Base-by-base conservation (phyloP, 1,140 invertebrate genomes). In the Mamestra configurata region DNA sequence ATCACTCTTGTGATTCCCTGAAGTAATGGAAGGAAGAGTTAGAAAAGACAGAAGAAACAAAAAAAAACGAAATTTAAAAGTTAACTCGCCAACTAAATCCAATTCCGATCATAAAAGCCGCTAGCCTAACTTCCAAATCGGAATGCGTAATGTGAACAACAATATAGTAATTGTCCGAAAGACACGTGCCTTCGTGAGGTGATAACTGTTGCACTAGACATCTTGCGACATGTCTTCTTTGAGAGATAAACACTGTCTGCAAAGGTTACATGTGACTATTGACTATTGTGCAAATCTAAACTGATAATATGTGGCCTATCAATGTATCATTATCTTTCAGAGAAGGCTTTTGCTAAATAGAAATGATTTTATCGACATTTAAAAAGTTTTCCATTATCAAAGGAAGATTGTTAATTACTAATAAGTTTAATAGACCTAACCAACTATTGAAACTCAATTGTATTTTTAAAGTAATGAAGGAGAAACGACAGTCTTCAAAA, bases 131-230 rank as follows among this genome's bases (percentile, higher is more conserved):
- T 6, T 4, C 37, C 64, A 68, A 64, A 64, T 22, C 5, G 27
- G 27, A 31, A 64, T 64, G 55, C 27, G 53, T 64, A 40, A 46
- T 46, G 40, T 46, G 18, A 7, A 20, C 59, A 64, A 68, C 64
- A 68, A 68, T 68, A 68, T 46, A 7, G 40, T 46, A 68, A 68
- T 68, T 68, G 64, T 49, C 4, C 31, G 40, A 68, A 27, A 68
- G 40, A 27, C 64, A 68, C 64, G 64, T 68, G 64, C 40, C 4
- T n/a, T 43, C 35, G 22, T 43, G 37, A 40, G 13, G 40, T 20
- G 35, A 43, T 27, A n/a, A 18, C 57, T 24, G 11, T 55, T 55
- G 53, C 53, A 22, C 13, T 55, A 27, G 22, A 55, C 53, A 55
- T 18, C 40, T 68, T 68, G 40, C 64, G 11, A 68, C 64, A 68